Evolutionary conservation across 2,797 vertebrate genomes (phyloP), one percentile per base, ranked within the genome.

Genomic region (Lepilemur ruficaudatus): DNA sequence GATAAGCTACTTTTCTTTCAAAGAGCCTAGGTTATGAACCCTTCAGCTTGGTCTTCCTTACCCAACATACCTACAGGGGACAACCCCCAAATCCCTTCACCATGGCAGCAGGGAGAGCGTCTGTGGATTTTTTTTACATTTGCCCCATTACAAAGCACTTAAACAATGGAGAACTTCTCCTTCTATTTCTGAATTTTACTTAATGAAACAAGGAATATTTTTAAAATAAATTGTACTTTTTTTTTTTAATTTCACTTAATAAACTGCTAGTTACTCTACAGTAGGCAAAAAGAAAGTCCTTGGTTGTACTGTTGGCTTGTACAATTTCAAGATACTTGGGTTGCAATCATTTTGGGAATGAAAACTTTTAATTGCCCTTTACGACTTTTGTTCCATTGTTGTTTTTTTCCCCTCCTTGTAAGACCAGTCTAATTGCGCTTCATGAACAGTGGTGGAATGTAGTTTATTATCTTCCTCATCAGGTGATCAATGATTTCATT

Each of bases 401-500:
- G 94, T 52, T 87, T 97, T 70, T 7, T 38, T 13, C 23, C 59
- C n/a, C 35, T 93, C 92, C 96, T 84, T 97, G 97, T 96, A 96
- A 95, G 81, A 96, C 93, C 92, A 98, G 98, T 98, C 98, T 98
- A 97, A 99, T 97, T 98, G 98, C 97, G 97, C 97, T 97, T 98
- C 95, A 30, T 70, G 97, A 98, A 98, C 86, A 96, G 96, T 98
- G 91, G 98, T 93, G 98, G 98, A 98, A 98, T 98, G 98, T 98
- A 99, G 99, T 99, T 99, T 99, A 99, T 99, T 99, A 99, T 99
- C 99, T 99, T 98, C 98, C 99, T 99, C 99, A 99, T 99, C 99
- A 99, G 99, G 99, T 99, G 99, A 99, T 99, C 99, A 99, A 99
- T 99, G 99, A 99, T 99, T 99, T 99, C 99, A 99, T 99, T 99